A percentile compares a stretch with the other conserved stretches of the same genome.
Conservation (phyloP, 2,113 vertebrate genomes). For the Actinemys pallida region DNA sequence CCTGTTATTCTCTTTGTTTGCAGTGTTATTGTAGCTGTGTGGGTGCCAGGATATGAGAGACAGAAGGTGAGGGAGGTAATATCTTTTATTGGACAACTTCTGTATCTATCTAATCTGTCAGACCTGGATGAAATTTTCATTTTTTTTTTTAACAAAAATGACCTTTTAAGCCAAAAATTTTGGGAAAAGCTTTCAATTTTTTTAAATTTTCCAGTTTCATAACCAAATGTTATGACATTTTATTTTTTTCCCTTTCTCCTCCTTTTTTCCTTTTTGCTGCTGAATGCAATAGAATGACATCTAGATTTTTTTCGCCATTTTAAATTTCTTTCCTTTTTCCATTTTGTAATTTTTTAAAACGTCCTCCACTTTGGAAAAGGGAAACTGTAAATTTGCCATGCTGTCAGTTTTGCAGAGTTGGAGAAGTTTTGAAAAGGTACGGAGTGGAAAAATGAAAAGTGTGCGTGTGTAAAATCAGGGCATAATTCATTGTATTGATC, state of each 20-base stretch:
- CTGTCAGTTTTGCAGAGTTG: not conserved
- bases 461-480: not conserved
- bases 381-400: not conserved
- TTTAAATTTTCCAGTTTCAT: conserved; percentile 23
- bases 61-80: too few relatives aligned
- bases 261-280: not conserved
- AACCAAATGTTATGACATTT: not conserved
- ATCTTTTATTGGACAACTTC: too few relatives aligned
- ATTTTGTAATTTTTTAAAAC: not conserved
- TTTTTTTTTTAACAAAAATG: conserved; percentile 12
- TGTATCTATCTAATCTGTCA: too few relatives aligned
- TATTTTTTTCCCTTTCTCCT: not conserved
- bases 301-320: not conserved
- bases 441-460: not conserved
- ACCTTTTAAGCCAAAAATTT: conserved; percentile 23
- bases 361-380: not conserved
- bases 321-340: not conserved
- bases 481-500: not conserved
- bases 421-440: not conserved
- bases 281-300: not conserved
- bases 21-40: too few relatives aligned
- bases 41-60: too few relatives aligned
- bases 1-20: too few relatives aligned
- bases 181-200: not conserved
- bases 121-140: not conserved